These are phyloP conservation scores for Plotosus lineatus DNA, from an alignment of 2,113 vertebrate genomes.

Conservation along the genomic window DNA sequence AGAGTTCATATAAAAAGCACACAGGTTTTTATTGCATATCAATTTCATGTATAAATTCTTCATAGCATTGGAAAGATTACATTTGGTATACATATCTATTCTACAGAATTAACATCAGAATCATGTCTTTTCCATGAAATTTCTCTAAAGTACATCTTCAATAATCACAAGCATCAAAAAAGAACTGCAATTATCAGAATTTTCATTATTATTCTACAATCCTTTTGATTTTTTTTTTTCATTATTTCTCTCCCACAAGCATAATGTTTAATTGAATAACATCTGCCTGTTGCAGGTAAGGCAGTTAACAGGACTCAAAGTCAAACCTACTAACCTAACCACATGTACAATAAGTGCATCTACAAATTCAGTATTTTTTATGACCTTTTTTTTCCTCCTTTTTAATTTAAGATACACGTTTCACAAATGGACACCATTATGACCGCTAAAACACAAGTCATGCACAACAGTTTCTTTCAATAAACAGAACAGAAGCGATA, in stretches of 20 bases:
- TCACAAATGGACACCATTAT: conserved; percentile 95
- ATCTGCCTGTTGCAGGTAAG: conserved; percentile 71
- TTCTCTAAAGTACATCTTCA: conserved; percentile 92
- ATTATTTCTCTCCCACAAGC: conserved; percentile 75
- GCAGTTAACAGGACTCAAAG: conserved; percentile 80
- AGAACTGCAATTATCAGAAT: conserved; percentile 81
- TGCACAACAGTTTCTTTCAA: conserved; percentile 88
- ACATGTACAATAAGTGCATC: conserved; percentile 94
- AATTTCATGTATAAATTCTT: conserved; percentile 99
- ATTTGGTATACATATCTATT: conserved; percentile 99
- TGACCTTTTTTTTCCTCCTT: conserved; percentile 56
- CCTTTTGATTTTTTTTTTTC: conserved; percentile 72
- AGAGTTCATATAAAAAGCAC: conserved; percentile 90
- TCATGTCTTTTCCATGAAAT: conserved; percentile 88
- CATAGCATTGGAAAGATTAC: conserved; percentile 98
- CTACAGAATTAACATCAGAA: conserved; percentile 96
- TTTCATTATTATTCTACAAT: conserved; percentile 82
- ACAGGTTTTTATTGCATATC: conserved; percentile 99
- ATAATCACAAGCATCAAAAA: conserved; percentile 89
- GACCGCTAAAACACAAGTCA: conserved; percentile 93
- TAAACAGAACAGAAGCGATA: conserved; percentile 96
- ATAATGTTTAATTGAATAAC: conserved; percentile 76
- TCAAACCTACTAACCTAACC: conserved; percentile 84
- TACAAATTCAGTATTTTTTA: conserved; percentile 80
- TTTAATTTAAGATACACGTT: conserved; percentile 83